These are phyloP conservation scores for Protomyctophum bolini DNA, from an alignment of 2,113 vertebrate genomes.

Conservation along the genomic window DNA sequence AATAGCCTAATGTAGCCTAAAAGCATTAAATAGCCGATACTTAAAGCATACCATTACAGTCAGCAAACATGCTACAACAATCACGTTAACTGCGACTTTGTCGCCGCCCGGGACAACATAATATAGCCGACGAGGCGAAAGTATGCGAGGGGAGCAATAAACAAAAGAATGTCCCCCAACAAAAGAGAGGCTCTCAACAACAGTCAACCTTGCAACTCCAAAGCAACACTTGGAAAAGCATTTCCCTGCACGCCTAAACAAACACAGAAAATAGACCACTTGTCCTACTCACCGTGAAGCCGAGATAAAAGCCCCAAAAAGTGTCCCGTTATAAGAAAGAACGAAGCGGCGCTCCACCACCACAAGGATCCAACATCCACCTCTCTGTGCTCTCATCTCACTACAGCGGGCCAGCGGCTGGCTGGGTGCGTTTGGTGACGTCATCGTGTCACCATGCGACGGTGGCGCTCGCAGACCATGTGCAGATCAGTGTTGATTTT, in stretches of 20 bases:
- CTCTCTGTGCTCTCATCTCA: constrained; percentile 38
- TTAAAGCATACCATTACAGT: neutral
- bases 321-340: constrained; percentile 31
- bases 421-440: constrained; percentile 70
- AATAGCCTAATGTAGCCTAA: neutral
- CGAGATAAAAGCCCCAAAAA: constrained; percentile 36
- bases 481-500: too few species aligned
- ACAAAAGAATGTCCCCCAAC: constrained; percentile 12
- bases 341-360: constrained; percentile 26
- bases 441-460: constrained; percentile 45
- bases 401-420: constrained; percentile 26
- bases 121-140: neutral
- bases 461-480: too few species aligned
- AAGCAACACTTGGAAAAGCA: neutral
- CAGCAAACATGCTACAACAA: neutral
- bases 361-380: constrained; percentile 58
- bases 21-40: neutral
- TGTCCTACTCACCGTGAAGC: constrained; percentile 40
- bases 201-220: constrained; percentile 26
- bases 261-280: neutral
- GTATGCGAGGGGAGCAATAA: neutral
- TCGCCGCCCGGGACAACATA: neutral
- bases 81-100: constrained; percentile 29
- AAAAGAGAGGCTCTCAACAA: constrained; percentile 7
- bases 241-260: neutral